Evolutionary conservation across 2,113 vertebrate species (phyloP), one percentile per base, ranked within the genome.

Genomic region (Proteles cristata): DNA sequence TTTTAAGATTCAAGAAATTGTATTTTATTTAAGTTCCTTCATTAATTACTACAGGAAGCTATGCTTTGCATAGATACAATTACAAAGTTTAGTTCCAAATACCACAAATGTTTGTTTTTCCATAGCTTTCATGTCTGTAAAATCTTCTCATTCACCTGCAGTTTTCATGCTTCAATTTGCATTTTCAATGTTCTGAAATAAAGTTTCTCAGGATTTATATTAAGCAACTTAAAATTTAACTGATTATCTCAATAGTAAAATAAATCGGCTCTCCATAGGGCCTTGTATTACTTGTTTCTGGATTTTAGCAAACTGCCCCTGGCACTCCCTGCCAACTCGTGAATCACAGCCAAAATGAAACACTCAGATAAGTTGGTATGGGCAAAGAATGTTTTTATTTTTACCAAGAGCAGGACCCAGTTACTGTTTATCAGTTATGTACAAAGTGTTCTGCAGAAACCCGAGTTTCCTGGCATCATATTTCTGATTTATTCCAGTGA

Each of bases 61-160:
- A 33, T 50, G 35, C 9, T 7, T 84, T 94, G 2, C 14, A 48
- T 33, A 48, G 35, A 66, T 61, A 58, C n/a, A 71, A 77, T 65
- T 85, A 82, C 31, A 71, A 80, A 66, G 33, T 92, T 84, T 79
- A 77, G 35, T 77, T 82, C 84, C 73, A 96, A 95, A 77, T 88
- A 61, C 61, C 61, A 31, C 5, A 65, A 76, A 86, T 93, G 16
- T 31, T 86, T 95, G 33, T 79, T 84, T 97, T 65, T 17, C 81
- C n/a, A 12, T 86, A 58, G n/a, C 4, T 91, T 91, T 81, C 31
- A 65, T 50, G 6, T n/a, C 69, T 95, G 7, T 73, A 90, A 89
- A 96, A 87, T 50, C 43, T 48, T 73, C 65, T 92, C 6, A 69
- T 74, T 83, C 77, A 81, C 48, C 66, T 88, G 55, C 16, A 74